Percentiles rank a stretch among this genome's conserved stretches.
Conservation (phyloP, 92 coral and sea anemone genomes). For the Zoanthus sociatus region DNA sequence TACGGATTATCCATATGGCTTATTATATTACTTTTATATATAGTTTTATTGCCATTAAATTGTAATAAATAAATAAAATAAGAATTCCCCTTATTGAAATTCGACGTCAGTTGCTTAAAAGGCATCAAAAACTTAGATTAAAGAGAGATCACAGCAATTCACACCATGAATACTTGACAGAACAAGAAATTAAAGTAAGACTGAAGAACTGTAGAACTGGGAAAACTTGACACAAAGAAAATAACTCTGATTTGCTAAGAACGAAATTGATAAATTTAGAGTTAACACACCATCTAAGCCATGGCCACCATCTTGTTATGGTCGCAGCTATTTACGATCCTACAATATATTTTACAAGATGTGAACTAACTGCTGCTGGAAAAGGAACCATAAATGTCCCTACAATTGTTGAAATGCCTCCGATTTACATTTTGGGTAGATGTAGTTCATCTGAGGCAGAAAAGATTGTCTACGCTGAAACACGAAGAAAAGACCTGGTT, state of each 20-base stretch:
- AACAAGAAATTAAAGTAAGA: constrained; percentile 7
- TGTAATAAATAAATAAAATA: constrained; percentile 12
- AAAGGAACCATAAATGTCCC: neutral
- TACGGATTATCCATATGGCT: too few relatives aligned
- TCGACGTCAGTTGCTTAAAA: constrained; percentile 18
- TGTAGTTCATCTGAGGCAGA: too few relatives aligned
- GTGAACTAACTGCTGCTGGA: too few relatives aligned
- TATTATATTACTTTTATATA: too few relatives aligned
- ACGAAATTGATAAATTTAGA: neutral
- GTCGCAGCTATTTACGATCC: too few relatives aligned
- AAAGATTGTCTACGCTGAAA: too few relatives aligned
- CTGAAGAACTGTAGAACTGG: constrained; percentile 47
- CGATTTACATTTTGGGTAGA: too few relatives aligned
- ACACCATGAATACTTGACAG: constrained; percentile 37
- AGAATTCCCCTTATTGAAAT: constrained; percentile 53
- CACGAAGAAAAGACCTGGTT: too few relatives aligned
- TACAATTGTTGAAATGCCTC: too few relatives aligned
- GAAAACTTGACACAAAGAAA: constrained; percentile 19
- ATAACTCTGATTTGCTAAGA: neutral
- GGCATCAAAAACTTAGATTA: constrained; percentile 39
- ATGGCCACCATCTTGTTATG: too few relatives aligned
- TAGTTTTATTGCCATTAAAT: too few relatives aligned
- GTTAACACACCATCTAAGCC: neutral
- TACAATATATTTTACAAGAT: too few relatives aligned
- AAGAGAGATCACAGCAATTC: constrained; percentile 27